Conservation (phyloP, 2,797 vertebrate species). For the Chromobotia macracanthus region DNA sequence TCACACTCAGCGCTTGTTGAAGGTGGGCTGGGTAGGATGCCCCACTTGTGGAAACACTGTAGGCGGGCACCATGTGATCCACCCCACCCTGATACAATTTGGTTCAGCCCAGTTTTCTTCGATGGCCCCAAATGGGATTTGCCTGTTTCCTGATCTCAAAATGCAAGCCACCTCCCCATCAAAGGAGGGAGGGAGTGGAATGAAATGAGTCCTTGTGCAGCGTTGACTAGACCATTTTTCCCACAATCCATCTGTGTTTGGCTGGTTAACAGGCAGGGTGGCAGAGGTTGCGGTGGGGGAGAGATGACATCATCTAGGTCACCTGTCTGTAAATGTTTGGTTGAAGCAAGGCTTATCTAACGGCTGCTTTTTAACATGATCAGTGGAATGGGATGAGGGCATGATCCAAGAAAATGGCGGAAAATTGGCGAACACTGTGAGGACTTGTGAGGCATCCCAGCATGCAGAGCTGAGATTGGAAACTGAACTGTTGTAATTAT, state of each 20-base stretch:
- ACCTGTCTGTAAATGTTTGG: constrained; percentile 71
- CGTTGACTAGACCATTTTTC: constrained; percentile 65
- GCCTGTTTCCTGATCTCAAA: constrained; percentile 71
- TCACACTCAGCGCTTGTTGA: neutral
- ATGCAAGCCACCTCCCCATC: constrained; percentile 60
- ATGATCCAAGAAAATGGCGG: constrained; percentile 76
- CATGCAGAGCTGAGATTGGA: constrained; percentile 81
- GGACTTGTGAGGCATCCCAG: constrained; percentile 80
- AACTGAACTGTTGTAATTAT: constrained; percentile 88
- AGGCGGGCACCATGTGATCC: constrained; percentile 63
- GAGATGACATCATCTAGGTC: constrained; percentile 69
- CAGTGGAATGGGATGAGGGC: constrained; percentile 62
- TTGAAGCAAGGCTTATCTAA: constrained; percentile 62
- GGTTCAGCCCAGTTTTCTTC: constrained; percentile 62
- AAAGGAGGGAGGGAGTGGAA: constrained; percentile 71
- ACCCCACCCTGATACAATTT: constrained; percentile 63
- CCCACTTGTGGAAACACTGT: constrained; percentile 64
- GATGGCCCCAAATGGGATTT: constrained; percentile 69
- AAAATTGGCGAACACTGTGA: constrained; percentile 79
- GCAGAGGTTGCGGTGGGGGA: constrained; percentile 53
- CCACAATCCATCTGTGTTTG: constrained; percentile 64
- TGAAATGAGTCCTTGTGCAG: constrained; percentile 63
- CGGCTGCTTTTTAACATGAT: constrained; percentile 66
- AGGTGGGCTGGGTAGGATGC: constrained; percentile 36
- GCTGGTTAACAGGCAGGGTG: constrained; percentile 55